These are phyloP conservation scores for Baryphthengus martii DNA, from an alignment of 2,113 vertebrate genomes.

Conservation along the genomic window DNA sequence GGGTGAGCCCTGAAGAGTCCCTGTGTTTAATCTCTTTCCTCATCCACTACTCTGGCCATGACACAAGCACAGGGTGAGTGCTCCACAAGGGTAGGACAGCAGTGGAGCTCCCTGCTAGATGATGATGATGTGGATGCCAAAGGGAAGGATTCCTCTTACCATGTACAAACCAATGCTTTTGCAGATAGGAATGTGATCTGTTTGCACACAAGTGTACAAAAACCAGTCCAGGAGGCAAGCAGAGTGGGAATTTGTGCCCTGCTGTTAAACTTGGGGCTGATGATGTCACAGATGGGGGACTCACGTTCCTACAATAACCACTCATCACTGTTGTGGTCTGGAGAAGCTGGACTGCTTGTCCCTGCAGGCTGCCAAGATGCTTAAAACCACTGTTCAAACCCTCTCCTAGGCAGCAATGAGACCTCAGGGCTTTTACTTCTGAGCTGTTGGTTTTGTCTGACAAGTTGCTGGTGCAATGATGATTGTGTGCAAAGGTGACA, in stretches of 20 bases:
- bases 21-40: neutral
- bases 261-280: neutral
- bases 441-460: neutral
- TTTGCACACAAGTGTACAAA: neutral
- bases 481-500: rapidly evolving
- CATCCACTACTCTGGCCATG: too few relatives aligned
- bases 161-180: neutral
- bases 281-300: neutral
- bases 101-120: neutral
- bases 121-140: neutral
- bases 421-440: neutral
- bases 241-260: rapidly evolving
- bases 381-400: neutral
- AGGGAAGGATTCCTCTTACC: neutral
- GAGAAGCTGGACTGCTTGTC: neutral
- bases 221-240: neutral
- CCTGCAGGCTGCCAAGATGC: neutral
- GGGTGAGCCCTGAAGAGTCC: neutral
- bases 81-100: neutral
- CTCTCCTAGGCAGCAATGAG: rapidly evolving
- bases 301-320: too few relatives aligned
- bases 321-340: rapidly evolving
- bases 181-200: rapidly evolving
- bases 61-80: neutral
- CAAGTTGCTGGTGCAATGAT: neutral